Conservation (phyloP, 2,888 invertebrate species). For the Myopa tessellatipennis region DNA sequence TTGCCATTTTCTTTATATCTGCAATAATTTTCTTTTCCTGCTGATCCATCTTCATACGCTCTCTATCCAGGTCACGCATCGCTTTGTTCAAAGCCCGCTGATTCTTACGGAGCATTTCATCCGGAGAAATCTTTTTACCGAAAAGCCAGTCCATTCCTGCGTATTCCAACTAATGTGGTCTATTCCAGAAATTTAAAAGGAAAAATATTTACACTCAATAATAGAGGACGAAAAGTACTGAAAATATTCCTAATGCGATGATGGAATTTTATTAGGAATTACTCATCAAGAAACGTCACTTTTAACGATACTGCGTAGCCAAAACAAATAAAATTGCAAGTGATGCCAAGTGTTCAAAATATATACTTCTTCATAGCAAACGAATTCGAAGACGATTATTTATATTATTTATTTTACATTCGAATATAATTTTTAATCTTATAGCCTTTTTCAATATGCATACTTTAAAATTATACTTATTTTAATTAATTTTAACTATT, state of each 20-base stretch:
- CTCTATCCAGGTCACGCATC: constrained; percentile 96
- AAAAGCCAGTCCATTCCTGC: constrained; percentile 90
- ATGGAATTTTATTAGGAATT: constrained; percentile 19
- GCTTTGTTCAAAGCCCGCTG: constrained; percentile 98
- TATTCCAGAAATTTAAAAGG: neutral
- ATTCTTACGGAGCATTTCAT: constrained; percentile 98
- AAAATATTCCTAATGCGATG: constrained; percentile 8
- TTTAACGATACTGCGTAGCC: neutral
- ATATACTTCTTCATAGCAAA: neutral
- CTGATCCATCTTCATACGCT: constrained; percentile 95
- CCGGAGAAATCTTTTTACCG: constrained; percentile 95
- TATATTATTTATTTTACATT: too few species aligned
- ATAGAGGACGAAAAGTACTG: neutral
- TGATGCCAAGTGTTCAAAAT: constrained; percentile 21
- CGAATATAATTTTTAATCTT: neutral
- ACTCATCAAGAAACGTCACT: constrained; percentile 31
- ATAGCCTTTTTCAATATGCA: neutral
- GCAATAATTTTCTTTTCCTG: constrained; percentile 98
- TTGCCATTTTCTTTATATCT: constrained; percentile 98
- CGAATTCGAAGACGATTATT: neutral
- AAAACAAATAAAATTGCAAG: constrained; percentile 16
- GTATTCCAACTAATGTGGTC: too few species aligned
- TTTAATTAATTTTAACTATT: neutral
- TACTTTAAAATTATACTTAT: neutral
- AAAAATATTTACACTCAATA: neutral